These are phyloP conservation scores for Lepus townsendii DNA, from an alignment of 2,797 vertebrate genomes.

Conservation along the genomic window DNA sequence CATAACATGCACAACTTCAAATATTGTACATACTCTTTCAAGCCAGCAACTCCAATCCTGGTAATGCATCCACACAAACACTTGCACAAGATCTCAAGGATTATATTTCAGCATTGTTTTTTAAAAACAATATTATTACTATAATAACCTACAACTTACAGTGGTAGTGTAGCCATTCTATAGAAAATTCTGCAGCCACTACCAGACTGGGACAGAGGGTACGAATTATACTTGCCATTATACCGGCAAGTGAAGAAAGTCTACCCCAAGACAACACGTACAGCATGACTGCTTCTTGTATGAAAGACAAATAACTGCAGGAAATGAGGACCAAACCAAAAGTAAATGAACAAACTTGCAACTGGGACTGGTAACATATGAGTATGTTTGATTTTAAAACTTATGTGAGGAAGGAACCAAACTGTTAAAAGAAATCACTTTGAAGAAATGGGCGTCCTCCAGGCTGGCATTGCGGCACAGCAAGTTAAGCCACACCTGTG, in stretches of 20 bases:
- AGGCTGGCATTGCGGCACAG: no score
- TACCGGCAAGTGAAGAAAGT: background rate
- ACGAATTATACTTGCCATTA: no score
- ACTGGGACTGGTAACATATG: background rate
- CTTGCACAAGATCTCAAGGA: background rate
- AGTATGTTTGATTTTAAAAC: background rate
- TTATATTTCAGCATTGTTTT: background rate
- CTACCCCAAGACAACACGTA: no score
- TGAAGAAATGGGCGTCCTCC: background rate
- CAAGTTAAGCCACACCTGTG: no score
- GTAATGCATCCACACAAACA: background rate
- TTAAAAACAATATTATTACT: background rate
- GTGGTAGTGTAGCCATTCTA: fast-evolving
- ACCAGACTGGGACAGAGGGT: background rate
- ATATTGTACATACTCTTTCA: background rate
- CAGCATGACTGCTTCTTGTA: background rate
- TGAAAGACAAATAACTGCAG: background rate
- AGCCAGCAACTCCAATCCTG: background rate
- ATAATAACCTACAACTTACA: background rate
- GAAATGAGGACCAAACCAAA: background rate
- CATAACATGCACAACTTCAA: background rate
- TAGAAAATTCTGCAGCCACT: background rate
- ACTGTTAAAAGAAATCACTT: background rate
- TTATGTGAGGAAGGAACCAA: background rate
- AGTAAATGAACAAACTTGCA: background rate